Evolutionary conservation across 1,140 invertebrate genomes (phyloP).

Genomic region (Coptotermes formosanus): DNA sequence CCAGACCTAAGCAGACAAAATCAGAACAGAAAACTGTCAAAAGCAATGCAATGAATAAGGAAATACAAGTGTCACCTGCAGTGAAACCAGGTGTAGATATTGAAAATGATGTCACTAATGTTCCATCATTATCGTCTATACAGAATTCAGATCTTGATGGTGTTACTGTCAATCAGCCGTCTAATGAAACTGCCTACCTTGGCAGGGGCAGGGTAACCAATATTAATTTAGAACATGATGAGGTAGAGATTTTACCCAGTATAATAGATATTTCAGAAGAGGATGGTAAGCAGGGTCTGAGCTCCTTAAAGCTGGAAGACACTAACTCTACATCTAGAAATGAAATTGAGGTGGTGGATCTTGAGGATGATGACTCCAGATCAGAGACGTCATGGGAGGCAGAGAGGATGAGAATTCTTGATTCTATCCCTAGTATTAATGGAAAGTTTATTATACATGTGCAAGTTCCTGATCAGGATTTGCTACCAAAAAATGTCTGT

Average conservation of each 20-base stretch:
- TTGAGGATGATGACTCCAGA: neutral
- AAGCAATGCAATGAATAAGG: neutral
- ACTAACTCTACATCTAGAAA: neutral
- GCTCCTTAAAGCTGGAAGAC: neutral
- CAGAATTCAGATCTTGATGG: no score
- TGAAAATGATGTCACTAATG: neutral
- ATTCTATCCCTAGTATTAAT: slow-evolving; percentile 23
- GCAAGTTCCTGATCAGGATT: neutral
- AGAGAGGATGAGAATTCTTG: neutral
- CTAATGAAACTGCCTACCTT: neutral
- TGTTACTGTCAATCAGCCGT: no score
- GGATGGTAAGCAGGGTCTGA: neutral
- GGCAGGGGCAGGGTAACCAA: neutral
- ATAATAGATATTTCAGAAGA: slow-evolving; percentile 9
- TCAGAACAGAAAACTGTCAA: neutral
- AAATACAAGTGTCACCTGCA: neutral
- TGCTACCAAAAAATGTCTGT: slow-evolving; percentile 10
- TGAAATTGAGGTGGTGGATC: neutral
- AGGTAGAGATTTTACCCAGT: neutral
- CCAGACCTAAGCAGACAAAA: neutral
- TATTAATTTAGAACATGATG: neutral
- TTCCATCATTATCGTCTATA: neutral
- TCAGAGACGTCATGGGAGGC: neutral
- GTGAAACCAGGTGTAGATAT: neutral
- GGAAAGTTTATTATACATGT: slow-evolving; percentile 22